phyloP scores from a whole-genome alignment of 2,888 invertebrate species.

The Aelia acuminata region DNA sequence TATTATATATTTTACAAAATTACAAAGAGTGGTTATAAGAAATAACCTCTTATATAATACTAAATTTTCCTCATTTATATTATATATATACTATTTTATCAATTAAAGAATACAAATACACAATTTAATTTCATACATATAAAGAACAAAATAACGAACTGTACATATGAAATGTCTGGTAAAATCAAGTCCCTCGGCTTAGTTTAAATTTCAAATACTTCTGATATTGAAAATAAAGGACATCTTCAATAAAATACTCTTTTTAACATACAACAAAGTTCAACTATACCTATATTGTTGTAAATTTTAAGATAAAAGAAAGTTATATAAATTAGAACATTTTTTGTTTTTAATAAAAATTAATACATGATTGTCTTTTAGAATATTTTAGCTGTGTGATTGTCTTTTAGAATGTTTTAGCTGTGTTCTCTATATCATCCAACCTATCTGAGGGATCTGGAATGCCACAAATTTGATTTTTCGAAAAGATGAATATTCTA shows the following conservation, averaged over 20 bases:
- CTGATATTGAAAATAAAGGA: background rate
- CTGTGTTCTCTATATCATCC: background rate
- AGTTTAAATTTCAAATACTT: background rate
- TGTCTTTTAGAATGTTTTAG: too few relatives aligned
- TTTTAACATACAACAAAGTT: background rate
- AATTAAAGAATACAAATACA: background rate
- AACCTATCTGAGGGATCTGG: background rate
- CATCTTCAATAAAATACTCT: background rate
- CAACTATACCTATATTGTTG: background rate
- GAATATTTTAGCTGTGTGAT: background rate
- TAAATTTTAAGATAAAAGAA: too few relatives aligned
- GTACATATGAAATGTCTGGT: background rate
- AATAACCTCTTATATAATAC: background rate
- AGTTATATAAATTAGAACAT: background rate
- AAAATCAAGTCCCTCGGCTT: background rate
- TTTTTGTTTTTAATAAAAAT: background rate
- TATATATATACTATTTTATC: background rate
- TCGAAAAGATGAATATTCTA: background rate
- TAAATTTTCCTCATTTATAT: background rate
- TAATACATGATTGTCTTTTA: background rate
- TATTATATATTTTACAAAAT: conserved; percentile 10
- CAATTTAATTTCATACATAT: background rate
- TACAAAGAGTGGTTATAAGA: background rate
- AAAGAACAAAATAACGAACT: background rate
- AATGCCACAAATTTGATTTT: background rate